phyloP scores from a whole-genome alignment of 35 echinoderm and acorn worm species.

The Ptychodera flava region DNA sequence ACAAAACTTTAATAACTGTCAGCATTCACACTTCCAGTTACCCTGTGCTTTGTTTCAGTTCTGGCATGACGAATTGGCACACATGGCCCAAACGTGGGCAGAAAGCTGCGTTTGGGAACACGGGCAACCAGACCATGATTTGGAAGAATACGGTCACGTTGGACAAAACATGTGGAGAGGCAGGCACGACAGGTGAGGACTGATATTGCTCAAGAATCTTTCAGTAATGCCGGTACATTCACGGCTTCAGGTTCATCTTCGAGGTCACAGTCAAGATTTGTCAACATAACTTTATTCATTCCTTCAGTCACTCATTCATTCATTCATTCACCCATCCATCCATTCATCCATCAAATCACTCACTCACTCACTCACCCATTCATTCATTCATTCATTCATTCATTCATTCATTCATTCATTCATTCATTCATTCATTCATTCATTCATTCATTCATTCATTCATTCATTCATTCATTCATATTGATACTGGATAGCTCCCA shows the following conservation, averaged over 20 bases:
- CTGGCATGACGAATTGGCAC: background rate
- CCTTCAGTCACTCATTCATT: background rate
- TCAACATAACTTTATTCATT: no score
- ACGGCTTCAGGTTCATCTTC: no score
- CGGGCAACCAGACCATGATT: background rate
- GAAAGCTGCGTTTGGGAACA: background rate
- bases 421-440: no score
- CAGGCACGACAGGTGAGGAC: background rate
- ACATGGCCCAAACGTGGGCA: background rate
- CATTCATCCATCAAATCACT: background rate
- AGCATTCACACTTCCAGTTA: no score
- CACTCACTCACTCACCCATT: background rate
- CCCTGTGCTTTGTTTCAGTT: background rate
- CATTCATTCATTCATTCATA: no score
- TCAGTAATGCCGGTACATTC: no score
- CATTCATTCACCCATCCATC: background rate
- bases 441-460: no score
- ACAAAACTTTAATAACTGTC: no score
- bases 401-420: background rate
- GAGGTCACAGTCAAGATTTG: no score
- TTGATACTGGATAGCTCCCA: no score
- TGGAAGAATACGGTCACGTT: background rate
- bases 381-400: slow-evolving; percentile 2
- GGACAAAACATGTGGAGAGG: background rate
- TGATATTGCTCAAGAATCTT: no score